Conservation (phyloP, 2,888 invertebrate genomes). For the Lasioglossum figueresi region DNA sequence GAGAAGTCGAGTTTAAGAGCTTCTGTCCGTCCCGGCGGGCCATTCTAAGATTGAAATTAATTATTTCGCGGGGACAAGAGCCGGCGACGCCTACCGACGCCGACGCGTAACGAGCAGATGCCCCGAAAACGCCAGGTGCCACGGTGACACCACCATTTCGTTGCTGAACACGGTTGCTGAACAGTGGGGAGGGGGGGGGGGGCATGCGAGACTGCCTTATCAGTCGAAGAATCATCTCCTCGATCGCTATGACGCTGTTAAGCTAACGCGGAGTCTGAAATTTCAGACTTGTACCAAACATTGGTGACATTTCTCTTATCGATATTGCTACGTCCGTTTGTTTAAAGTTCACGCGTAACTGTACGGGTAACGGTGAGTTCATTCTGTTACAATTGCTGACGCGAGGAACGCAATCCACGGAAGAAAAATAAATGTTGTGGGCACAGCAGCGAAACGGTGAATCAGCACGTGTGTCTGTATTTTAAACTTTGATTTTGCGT, state of each 20-base stretch:
- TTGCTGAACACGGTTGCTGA: slow-evolving; percentile 35
- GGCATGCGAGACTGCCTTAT: background rate
- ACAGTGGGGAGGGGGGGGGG: background rate
- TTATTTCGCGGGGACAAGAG: slow-evolving; percentile 47
- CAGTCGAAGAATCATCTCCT: background rate
- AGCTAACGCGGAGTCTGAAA: no score
- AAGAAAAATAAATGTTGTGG: background rate
- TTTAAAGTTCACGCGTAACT: background rate
- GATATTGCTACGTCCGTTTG: background rate
- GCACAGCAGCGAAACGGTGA: background rate
- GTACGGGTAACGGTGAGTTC: background rate
- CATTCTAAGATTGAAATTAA: slow-evolving; percentile 65
- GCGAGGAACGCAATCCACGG: background rate
- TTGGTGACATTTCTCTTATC: background rate
- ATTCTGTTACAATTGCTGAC: background rate
- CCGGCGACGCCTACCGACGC: background rate
- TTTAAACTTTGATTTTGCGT: background rate
- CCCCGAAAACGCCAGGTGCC: slow-evolving; percentile 53
- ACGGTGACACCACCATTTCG: slow-evolving; percentile 43
- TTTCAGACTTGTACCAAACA: no score
- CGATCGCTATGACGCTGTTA: background rate
- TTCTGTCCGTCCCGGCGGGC: slow-evolving; percentile 29
- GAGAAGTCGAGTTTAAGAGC: slow-evolving; percentile 40
- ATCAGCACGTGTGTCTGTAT: background rate
- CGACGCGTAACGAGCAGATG: slow-evolving; percentile 34